Evolutionary conservation across 2,113 vertebrate genomes (phyloP).

Genomic region (Anguilla rostrata): DNA sequence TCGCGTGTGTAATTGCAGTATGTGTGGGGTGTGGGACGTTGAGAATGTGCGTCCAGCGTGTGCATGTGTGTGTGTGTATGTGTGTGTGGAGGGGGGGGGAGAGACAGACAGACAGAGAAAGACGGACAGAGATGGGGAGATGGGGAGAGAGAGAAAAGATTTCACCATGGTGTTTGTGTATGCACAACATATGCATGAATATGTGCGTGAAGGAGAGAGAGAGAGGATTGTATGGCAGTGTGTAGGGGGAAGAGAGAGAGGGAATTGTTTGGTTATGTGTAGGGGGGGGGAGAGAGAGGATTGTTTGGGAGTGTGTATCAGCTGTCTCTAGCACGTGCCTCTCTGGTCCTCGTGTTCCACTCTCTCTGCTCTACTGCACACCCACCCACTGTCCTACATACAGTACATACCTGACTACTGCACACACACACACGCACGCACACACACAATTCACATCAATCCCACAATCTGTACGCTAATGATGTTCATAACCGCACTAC

Average conservation of each 20-base stretch:
- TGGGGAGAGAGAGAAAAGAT: neutral
- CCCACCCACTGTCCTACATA: slow-evolving; percentile 25
- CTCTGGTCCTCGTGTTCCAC: slow-evolving; percentile 7
- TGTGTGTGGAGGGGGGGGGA: neutral
- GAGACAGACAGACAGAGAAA: neutral
- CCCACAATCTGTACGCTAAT: no score
- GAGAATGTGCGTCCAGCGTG: neutral
- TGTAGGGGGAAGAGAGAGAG: neutral
- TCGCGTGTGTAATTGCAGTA: neutral
- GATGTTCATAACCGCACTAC: neutral
- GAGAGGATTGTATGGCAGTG: slow-evolving; percentile 1
- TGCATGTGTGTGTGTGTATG: neutral
- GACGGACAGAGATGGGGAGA: neutral
- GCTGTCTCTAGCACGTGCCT: slow-evolving; percentile 24
- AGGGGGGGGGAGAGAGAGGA: neutral
- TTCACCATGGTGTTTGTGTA: neutral
- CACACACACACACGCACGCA: slow-evolving; percentile 11
- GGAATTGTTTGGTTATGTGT: neutral
- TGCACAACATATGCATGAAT: neutral
- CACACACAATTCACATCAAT: neutral
- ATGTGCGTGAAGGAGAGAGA: slow-evolving; percentile 17
- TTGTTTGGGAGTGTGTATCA: slow-evolving; percentile 10
- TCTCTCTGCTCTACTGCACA: slow-evolving; percentile 18
- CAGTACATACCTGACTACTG: slow-evolving; percentile 1
- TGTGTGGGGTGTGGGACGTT: neutral